These are phyloP conservation scores for Atta cephalotes DNA, from an alignment of 1,140 invertebrate species.

Conservation along the genomic window DNA sequence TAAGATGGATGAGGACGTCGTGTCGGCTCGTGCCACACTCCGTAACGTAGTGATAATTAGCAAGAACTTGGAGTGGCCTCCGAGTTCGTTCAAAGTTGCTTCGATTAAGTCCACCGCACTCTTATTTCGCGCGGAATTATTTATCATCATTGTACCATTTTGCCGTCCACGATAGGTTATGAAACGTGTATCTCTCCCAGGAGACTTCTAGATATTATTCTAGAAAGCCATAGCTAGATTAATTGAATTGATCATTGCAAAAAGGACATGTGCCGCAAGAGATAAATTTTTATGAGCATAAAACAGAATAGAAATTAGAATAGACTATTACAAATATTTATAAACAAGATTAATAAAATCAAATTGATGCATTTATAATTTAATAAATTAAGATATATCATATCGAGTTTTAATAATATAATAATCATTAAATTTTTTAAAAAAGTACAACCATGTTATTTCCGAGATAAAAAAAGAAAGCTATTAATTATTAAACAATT, in stretches of 20 bases:
- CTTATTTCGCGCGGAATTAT: conserved; percentile 48
- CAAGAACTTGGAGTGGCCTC: conserved; percentile 47
- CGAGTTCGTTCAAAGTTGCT: conserved; percentile 38
- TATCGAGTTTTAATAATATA: not conserved
- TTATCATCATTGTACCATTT: conserved; percentile 39
- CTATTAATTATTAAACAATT: not conserved
- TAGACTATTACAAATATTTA: not conserved
- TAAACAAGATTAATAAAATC: not conserved
- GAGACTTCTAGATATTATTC: not conserved
- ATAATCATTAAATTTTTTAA: not conserved
- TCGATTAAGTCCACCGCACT: not conserved
- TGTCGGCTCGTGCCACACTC: conserved; percentile 49
- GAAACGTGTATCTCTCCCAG: conserved; percentile 33
- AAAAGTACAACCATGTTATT: not conserved
- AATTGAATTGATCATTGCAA: conserved; percentile 28
- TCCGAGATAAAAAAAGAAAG: not conserved
- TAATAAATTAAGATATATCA: not conserved
- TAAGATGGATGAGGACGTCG: conserved; percentile 66
- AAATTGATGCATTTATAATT: not conserved
- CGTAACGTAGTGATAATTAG: conserved; percentile 53
- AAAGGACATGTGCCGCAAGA: not conserved
- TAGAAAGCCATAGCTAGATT: conserved; percentile 24
- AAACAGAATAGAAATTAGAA: not conserved
- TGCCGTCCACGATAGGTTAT: not conserved
- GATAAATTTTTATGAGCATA: conserved; percentile 8